Percentiles rank a stretch among this genome's conserved stretches.
Evolutionary conservation across 1,140 invertebrate species (phyloP).

Genomic region (Tetragonula clypearis): DNA sequence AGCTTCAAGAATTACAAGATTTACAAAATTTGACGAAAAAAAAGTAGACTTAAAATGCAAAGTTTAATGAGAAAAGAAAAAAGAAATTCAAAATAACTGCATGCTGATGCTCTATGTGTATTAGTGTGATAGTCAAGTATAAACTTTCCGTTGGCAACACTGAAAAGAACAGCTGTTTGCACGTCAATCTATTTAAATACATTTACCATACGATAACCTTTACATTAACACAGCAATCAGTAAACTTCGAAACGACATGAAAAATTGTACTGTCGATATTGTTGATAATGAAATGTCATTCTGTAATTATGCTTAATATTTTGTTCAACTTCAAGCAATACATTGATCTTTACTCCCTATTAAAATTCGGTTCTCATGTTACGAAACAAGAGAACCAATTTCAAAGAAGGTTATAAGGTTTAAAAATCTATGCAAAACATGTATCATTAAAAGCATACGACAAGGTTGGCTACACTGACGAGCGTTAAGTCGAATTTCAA

Average conservation of each 20-base stretch:
- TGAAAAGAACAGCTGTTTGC: conserved; percentile 61
- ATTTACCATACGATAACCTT: conserved; percentile 58
- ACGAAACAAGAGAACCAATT: not conserved
- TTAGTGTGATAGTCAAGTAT: not conserved
- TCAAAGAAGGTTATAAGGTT: too few relatives aligned
- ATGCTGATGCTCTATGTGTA: not conserved
- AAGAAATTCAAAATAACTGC: not conserved
- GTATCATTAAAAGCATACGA: conserved; percentile 15
- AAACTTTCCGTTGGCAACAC: conserved; percentile 33
- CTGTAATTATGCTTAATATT: not conserved
- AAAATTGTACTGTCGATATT: not conserved
- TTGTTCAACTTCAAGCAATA: not conserved
- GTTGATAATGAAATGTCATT: not conserved
- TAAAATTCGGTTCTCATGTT: not conserved
- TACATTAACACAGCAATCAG: conserved; percentile 6
- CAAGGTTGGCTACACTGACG: conserved; percentile 42
- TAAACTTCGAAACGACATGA: not conserved
- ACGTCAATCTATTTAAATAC: conserved; percentile 43
- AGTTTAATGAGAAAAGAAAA: not conserved
- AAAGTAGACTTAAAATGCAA: too few relatives aligned
- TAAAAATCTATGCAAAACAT: conserved; percentile 1
- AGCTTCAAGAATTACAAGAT: not conserved
- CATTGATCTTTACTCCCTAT: not conserved
- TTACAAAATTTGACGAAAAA: not conserved
- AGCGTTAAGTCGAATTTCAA: conserved; percentile 53